phyloP scores from a whole-genome alignment of 2,113 vertebrate species.

The Rhipidura dahli region DNA sequence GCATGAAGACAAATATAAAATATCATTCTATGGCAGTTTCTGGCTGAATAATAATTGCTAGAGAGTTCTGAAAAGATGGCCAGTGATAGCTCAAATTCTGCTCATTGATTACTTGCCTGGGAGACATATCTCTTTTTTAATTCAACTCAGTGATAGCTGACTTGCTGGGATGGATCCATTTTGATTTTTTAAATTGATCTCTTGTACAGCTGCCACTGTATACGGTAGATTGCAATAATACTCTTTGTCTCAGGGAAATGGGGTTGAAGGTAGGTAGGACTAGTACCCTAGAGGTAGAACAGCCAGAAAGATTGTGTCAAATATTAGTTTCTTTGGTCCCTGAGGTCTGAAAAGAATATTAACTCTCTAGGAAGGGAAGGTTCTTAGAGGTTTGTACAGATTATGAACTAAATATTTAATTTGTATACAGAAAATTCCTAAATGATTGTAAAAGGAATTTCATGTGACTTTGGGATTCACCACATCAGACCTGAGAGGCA shows the following conservation, averaged over 20 bases:
- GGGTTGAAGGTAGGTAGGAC: background rate
- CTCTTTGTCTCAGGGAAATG: background rate
- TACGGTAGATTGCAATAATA: background rate
- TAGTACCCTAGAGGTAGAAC: background rate
- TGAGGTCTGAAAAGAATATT: background rate
- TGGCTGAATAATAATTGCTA: background rate
- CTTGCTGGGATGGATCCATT: background rate
- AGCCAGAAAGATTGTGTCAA: background rate
- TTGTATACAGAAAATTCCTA: background rate
- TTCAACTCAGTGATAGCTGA: background rate
- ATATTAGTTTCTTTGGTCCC: background rate
- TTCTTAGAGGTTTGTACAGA: background rate
- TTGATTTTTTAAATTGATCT: background rate
- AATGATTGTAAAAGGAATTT: background rate
- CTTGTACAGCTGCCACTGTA: background rate
- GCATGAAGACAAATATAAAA: background rate
- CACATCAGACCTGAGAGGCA: background rate
- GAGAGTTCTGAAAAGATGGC: background rate
- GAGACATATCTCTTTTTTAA: background rate
- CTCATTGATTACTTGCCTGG: background rate
- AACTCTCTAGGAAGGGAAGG: background rate
- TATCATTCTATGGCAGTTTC: background rate
- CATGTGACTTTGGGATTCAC: background rate
- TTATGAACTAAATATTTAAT: background rate
- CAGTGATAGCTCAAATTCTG: background rate